Base-by-base conservation (phyloP, 2,113 vertebrate species). In the Scartelaos histophorus region DNA sequence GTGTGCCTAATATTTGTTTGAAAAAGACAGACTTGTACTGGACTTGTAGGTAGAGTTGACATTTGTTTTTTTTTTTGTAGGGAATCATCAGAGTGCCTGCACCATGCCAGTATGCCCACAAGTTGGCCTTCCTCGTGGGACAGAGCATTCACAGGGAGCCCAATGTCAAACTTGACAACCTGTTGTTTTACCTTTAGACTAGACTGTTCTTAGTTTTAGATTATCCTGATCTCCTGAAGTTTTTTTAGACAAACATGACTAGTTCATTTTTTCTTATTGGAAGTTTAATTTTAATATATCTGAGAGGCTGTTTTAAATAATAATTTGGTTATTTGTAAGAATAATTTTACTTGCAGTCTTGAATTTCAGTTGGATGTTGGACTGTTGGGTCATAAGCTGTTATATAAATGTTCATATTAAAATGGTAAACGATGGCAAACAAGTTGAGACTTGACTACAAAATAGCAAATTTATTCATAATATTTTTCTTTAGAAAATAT, bases 401-500 rank as follows among this genome's bases (percentile, higher is more conserved):
- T n/a, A n/a, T n/a, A n/a, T n/a, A n/a, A 38, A 12, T 51, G 29
- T 35, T 19, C 2, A 2, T 79, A 75, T 85, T 80, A 85, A 86
- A 64, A 43, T 38, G 11, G 10, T n/a, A 64, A 38, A 58, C 13
- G 38, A 10, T 43, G 38, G 51, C 51, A 54, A 54, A 54, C 51
- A 54, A 54, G 51, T 54, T 54, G n/a, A 54, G 61, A 64, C 61
- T 38, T 25, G 75, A 73, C 91, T 97, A 95, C 78, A 98, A 98
- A 99, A 98, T 97, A 97, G 95, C 93, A 97, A 97, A 96, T 95
- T 87, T 97, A 97, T 99, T 98, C 94, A 92, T 93, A 94, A 72
- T 56, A 66, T 77, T 74, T 70, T 78, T 78, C 73, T 79, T 68
- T 78, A 96, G 94, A 97, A 97, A 92, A 92, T 92, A 92, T 93